These are phyloP conservation scores for Argopecten irradians DNA, from an alignment of 1,140 invertebrate genomes.

Conservation along the genomic window DNA sequence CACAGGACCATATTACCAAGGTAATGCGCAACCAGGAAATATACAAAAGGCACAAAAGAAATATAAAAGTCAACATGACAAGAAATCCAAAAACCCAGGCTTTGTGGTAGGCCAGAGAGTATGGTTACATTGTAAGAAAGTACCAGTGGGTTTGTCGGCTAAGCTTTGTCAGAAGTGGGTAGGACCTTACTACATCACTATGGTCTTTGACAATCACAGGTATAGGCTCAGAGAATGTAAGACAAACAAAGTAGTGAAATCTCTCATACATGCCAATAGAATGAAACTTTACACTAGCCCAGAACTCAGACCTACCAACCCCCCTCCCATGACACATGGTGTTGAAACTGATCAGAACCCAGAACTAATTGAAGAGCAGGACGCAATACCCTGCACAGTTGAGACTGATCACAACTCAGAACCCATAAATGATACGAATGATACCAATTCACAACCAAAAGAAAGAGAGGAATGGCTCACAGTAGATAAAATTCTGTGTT, in stretches of 20 bases:
- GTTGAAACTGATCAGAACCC: conserved; percentile 23
- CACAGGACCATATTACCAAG: conserved; percentile 7
- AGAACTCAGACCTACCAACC: conserved; percentile 33
- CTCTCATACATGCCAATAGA: conserved; percentile 31
- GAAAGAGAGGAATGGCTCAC: background rate
- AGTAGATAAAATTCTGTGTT: background rate
- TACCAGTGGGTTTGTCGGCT: conserved; percentile 16
- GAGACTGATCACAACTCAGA: background rate
- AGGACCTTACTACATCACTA: conserved; percentile 42
- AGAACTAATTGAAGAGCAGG: background rate
- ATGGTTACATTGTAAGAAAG: conserved; percentile 6
- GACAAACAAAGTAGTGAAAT: conserved; percentile 32
- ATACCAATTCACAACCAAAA: background rate
- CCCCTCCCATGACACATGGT: background rate
- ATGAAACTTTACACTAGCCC: conserved; percentile 31
- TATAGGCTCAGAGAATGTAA: conserved; percentile 37
- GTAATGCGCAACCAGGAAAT: conserved; percentile 36
- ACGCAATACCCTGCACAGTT: background rate
- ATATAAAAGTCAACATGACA: conserved; percentile 41
- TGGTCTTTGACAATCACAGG: conserved; percentile 29
- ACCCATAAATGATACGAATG: background rate
- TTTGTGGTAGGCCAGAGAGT: conserved; percentile 38
- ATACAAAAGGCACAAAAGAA: conserved; percentile 31
- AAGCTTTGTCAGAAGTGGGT: conserved; percentile 41
- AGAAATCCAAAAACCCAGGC: conserved; percentile 31